Conservation (phyloP, 2,888 invertebrate species). For the Trissolcus brochymenae region DNA sequence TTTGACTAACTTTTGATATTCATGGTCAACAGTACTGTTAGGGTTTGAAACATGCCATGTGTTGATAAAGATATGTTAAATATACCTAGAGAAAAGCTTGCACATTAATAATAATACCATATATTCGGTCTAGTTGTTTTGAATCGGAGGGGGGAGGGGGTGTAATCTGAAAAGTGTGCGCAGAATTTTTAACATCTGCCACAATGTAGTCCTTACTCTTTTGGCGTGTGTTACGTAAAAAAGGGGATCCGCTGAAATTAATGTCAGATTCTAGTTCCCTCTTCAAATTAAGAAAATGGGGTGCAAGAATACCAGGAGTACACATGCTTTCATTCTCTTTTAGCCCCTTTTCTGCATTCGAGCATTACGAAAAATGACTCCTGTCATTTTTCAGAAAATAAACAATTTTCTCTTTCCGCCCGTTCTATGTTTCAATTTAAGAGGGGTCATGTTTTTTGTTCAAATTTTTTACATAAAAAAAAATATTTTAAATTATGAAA, state of each 20-base stretch:
- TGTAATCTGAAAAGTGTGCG: conserved; percentile 38
- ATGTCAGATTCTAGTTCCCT: conserved; percentile 43
- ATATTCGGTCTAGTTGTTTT: conserved; percentile 15
- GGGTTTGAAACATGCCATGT: conserved; percentile 3
- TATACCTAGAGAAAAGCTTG: no score
- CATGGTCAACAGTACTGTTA: background rate
- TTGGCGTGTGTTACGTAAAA: conserved; percentile 13
- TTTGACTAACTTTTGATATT: background rate
- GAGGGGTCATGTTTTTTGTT: background rate
- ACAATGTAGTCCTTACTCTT: conserved; percentile 31
- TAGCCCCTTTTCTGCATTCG: conserved; percentile 14
- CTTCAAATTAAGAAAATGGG: conserved; percentile 49
- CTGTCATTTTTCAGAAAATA: background rate
- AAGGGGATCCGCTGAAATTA: conserved; percentile 45
- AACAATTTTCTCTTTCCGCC: conserved; percentile 5
- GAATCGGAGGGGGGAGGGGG: conserved; percentile 28
- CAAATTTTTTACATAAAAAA: conserved; percentile 1
- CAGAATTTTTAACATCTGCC: conserved; percentile 50
- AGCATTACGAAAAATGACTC: conserved; percentile 6
- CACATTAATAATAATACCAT: conserved; percentile 12
- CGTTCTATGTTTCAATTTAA: conserved; percentile 1
- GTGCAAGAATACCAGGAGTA: conserved; percentile 28
- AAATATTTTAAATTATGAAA: background rate
- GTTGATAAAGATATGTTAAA: background rate
- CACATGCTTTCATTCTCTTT: conserved; percentile 27